Evolutionary conservation across 2,888 invertebrate genomes (phyloP).

Genomic region (Hirtodrosophila alboralis): DNA sequence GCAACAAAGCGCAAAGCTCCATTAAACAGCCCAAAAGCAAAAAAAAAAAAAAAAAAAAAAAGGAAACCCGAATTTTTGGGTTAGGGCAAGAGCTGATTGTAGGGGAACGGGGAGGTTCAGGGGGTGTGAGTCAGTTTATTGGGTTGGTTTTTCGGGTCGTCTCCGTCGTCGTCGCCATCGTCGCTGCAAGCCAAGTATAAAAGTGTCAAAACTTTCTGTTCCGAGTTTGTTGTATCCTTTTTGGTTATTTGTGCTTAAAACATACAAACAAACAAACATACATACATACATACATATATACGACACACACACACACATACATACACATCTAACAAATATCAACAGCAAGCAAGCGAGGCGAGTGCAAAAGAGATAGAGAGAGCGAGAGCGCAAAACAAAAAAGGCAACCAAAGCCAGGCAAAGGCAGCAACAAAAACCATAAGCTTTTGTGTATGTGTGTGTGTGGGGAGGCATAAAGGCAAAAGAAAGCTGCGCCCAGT

Average conservation of each 20-base stretch:
- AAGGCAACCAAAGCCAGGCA: too few relatives aligned
- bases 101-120: neutral
- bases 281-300: slow-evolving; percentile 19
- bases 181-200: slow-evolving; percentile 75
- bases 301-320: slow-evolving; percentile 22
- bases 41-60: too few relatives aligned
- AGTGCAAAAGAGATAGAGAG: slow-evolving; percentile 19
- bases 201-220: slow-evolving; percentile 77
- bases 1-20: slow-evolving; percentile 62
- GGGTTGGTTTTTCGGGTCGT: slow-evolving; percentile 64
- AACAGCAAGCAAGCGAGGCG: slow-evolving; percentile 25
- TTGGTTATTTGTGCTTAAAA: slow-evolving; percentile 55
- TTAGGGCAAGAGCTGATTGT: too few relatives aligned
- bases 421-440: slow-evolving; percentile 37
- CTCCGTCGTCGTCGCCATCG: too few relatives aligned
- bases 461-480: neutral
- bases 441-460: slow-evolving; percentile 38
- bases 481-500: slow-evolving; percentile 17
- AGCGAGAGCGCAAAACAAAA: slow-evolving; percentile 10
- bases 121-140: slow-evolving; percentile 41
- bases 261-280: slow-evolving; percentile 20
- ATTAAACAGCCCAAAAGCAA: slow-evolving; percentile 62
- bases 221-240: slow-evolving; percentile 72
- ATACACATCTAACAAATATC: slow-evolving; percentile 44
- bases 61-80: too few relatives aligned